Evolutionary conservation across 2,888 invertebrate genomes (phyloP), one percentile per base, ranked within the genome.

Genomic region (Odontomyia ornata): DNA sequence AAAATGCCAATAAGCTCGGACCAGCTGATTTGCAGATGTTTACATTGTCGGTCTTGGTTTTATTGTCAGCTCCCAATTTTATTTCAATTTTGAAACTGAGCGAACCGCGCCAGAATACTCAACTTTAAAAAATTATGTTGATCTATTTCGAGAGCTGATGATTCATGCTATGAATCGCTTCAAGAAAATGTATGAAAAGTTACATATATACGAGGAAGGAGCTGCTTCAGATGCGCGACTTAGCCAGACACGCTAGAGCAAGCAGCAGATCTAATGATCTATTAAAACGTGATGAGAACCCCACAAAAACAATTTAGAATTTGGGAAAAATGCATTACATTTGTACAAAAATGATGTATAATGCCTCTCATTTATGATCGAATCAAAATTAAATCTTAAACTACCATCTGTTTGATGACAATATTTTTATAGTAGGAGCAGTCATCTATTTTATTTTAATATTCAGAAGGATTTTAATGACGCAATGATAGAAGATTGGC

Each of bases 121-220:
- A 67, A 64, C 27, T n/a, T 13, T 9, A 4, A 52, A 52, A 52
- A 67, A 67, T 67, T 13, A 67, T 3, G 28, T 13, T 56, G 62
- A 46, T 75, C 75, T 77, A 77, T 77, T 77, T 77, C n/a, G 21
- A 21, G 36, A 36, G 25, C 27, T 4, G 21, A 30, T 77, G 75
- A 77, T 15, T 77, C 77, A 77, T n/a, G 7, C 46, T n/a, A 43
- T 67, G 43, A 67, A 67, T 67, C 67, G 9, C 43, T 21, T 21
- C 67, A 67, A 67, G 67, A 67, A 43, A 67, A 67, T 43, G n/a
- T 43, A 67, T 23, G 43, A 21, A 43, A 65, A 65, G 65, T 27
- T 36, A n/a, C n/a, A n/a, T n/a, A 67, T 67, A 36, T 46, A 23
- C 18, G 60, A 60, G 60, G 60, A 25, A 0, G 13, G 36, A 18